phyloP scores from a whole-genome alignment of 1,140 invertebrate genomes.

The Papilio polytes region DNA sequence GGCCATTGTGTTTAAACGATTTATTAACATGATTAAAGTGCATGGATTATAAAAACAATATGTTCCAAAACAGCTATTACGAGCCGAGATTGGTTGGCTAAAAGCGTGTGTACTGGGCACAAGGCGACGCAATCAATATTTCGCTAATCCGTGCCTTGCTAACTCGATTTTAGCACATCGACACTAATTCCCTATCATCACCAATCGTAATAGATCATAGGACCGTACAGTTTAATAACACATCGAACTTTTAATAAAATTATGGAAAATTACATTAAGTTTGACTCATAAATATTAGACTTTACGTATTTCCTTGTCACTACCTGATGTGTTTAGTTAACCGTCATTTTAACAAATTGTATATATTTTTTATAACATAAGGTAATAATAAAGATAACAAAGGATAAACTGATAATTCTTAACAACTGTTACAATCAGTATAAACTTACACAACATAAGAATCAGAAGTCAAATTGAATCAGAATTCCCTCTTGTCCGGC shows the following conservation, averaged over 20 bases:
- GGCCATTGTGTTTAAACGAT: constrained; percentile 56
- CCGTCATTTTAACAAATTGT: too few relatives aligned
- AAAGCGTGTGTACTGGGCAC: constrained; percentile 61
- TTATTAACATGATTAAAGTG: constrained; percentile 69
- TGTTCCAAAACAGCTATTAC: constrained; percentile 63
- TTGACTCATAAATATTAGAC: background rate
- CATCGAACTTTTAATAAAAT: constrained; percentile 22
- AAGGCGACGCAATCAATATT: constrained; percentile 63
- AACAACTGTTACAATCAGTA: background rate
- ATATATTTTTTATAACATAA: too few relatives aligned
- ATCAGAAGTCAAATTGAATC: constrained; percentile 40
- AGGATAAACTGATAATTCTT: too few relatives aligned
- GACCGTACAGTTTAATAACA: constrained; percentile 28
- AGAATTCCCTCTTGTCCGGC: constrained; percentile 39
- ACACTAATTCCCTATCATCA: constrained; percentile 71
- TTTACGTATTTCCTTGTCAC: background rate
- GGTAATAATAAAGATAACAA: too few relatives aligned
- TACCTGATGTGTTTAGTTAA: too few relatives aligned
- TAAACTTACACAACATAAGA: background rate
- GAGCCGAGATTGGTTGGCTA: constrained; percentile 63
- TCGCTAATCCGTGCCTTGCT: constrained; percentile 63
- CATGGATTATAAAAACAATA: constrained; percentile 71
- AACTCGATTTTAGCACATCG: constrained; percentile 69
- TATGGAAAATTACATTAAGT: background rate
- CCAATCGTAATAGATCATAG: constrained; percentile 49